phyloP scores from a whole-genome alignment of 2,113 vertebrate species.

The Haemorhous mexicanus region DNA sequence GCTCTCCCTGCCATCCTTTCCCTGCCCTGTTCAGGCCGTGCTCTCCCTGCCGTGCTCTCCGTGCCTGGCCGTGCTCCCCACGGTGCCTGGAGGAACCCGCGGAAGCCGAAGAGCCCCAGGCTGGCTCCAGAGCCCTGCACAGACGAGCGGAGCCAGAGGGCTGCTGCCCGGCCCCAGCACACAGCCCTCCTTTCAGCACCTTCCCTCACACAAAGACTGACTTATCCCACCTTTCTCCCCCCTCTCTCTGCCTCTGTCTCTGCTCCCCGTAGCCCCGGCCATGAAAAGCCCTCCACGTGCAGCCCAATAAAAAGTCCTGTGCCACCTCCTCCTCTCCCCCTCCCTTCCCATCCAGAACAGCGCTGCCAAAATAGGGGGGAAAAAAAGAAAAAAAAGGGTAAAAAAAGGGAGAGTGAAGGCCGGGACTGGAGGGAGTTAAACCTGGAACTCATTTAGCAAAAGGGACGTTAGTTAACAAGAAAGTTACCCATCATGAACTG shows the following conservation, averaged over 20 bases:
- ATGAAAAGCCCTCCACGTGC: conserved; percentile 79
- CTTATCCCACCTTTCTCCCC: conserved; percentile 78
- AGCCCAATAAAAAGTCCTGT: conserved; percentile 81
- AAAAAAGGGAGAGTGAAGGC: background rate
- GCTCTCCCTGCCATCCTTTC: background rate
- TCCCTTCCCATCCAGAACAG: conserved; percentile 62
- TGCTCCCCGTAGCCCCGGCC: conserved; percentile 72
- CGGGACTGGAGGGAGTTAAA: conserved; percentile 60
- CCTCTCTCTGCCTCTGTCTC: conserved; percentile 52
- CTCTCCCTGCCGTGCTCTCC: background rate
- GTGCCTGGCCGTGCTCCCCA: conserved; percentile 22
- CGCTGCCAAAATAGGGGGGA: conserved; percentile 56
- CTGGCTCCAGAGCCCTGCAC: conserved; percentile 67
- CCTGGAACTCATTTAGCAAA: conserved; percentile 83
- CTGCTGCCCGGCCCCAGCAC: conserved; percentile 78
- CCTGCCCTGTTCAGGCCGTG: too few species aligned
- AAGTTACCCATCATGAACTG: conserved; percentile 82
- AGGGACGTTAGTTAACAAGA: conserved; percentile 82
- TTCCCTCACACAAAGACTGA: conserved; percentile 88
- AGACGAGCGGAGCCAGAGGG: conserved; percentile 83
- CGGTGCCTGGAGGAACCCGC: conserved; percentile 63
- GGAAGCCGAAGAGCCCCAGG: conserved; percentile 68
- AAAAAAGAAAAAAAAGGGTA: background rate
- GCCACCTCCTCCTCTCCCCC: conserved; percentile 63
- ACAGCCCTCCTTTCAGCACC: conserved; percentile 88